Conservation (phyloP, 2,797 vertebrate genomes). For the Anguilla megastoma region DNA sequence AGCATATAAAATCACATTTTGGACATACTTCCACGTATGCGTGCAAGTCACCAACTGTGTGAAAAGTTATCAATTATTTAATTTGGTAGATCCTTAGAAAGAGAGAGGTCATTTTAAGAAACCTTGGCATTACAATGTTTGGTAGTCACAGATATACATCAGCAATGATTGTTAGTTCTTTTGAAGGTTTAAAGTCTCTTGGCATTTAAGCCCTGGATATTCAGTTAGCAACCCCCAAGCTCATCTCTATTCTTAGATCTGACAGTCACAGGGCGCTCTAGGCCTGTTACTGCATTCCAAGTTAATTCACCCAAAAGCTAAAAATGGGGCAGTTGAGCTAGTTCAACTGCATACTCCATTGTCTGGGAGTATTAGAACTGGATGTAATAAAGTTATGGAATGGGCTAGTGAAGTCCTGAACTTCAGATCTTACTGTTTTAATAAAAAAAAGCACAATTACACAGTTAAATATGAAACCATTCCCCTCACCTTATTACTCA, state of each 20-base stretch:
- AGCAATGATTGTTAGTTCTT: neutral
- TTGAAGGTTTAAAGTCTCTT: neutral
- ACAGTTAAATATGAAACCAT: too few relatives aligned
- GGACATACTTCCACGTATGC: neutral
- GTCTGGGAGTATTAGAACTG: neutral
- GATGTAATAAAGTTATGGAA: neutral
- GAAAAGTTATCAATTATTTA: too few relatives aligned
- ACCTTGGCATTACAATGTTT: neutral
- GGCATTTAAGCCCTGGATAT: constrained; percentile 6
- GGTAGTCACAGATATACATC: neutral
- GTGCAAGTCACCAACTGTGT: neutral
- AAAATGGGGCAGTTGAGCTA: neutral
- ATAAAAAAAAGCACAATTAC: too few relatives aligned
- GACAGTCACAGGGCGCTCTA: constrained; percentile 28
- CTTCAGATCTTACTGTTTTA: too few relatives aligned
- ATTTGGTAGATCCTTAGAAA: too few relatives aligned
- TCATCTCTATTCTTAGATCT: constrained; percentile 43
- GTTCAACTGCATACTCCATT: neutral
- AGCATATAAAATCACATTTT: neutral
- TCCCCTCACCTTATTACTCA: too few relatives aligned
- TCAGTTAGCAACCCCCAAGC: constrained; percentile 34
- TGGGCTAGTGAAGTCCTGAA: neutral
- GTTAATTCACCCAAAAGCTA: neutral
- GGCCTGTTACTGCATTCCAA: neutral
- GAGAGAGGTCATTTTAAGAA: too few relatives aligned